Base-by-base conservation (phyloP, 2,797 vertebrate species). In the Orientallactaga sibirica region DNA sequence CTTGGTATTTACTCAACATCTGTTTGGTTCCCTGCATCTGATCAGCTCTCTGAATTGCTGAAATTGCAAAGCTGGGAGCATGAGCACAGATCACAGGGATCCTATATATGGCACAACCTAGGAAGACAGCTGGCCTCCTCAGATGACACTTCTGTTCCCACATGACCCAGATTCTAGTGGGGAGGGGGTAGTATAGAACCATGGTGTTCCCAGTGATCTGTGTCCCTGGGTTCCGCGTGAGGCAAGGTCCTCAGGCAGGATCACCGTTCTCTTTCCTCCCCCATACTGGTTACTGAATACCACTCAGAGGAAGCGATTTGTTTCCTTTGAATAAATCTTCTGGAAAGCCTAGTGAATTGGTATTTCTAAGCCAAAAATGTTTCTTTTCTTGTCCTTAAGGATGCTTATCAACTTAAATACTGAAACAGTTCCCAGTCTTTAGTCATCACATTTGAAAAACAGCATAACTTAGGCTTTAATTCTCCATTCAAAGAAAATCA, bases 61-160 rank as follows among this genome's bases (percentile, higher is more conserved):
- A 97, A 89, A 79, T n/a, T 10, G 90, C 95, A 89, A 92, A 83
- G 87, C 88, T 85, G 70, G 37, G 87, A 52, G 85, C 73, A 81
- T 83, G 90, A 93, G 85, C 78, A 68, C 93, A 90, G 93, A 97
- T 96, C 95, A 94, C 15, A 55, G 95, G 74, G 81, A 55, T 55
- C 85, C 95, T 97, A 96, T 93, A 97, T 96, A 96, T 61, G 73
- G 95, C 88, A 62, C 81, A 86, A 88, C 91, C 87, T 43, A 7
- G 37, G 91, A 87, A 94, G 88, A 76, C 96, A 97, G 96, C 96
- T 97, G 97, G 94, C 94, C 91, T 92, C 95, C 96, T 96, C 41
- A 70, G 92, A 94, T 94, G 95, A 79, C 95, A 89, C 95, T 85
- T 71, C 58, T 80, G 33, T 76, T 90, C 94, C 80, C 74, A 19